Base-by-base conservation (phyloP, 2,888 invertebrate genomes). In the Trypoxylon attenuatum region DNA sequence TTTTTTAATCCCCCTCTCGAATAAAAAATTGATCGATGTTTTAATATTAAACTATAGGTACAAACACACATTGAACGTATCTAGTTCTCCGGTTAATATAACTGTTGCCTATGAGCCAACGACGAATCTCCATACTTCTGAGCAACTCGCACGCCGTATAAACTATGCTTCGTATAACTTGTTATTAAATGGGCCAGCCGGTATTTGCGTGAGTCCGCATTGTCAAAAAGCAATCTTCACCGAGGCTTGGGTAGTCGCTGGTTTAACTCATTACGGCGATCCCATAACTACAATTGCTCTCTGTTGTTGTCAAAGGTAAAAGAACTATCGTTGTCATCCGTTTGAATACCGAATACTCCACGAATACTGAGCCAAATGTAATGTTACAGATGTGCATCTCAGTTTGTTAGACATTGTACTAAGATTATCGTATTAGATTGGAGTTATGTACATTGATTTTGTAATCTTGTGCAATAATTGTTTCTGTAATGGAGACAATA, bases 221-320 rank as follows among this genome's bases (percentile, higher is more conserved):
- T 85, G 85, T 54, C 77, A 79, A 52, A 76, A 82, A 52, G 80
- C 84, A 33, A 84, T 85, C 46, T 85, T 85, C 54, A 84, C 85
- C 22, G 85, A 85, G 73, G 76, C 83, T 29, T 85, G 84, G 84
- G 59, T 83, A n/a, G 67, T 79, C 42, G 67, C 78, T 51, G 82
- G 81, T 25, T 47, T 72, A 23, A 67, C 59, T 10, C 68, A 65
- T 50, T 60, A 72, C 15, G 56, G 53, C 42, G 73, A 79, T 41
- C 57, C 67, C 13, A 64, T 81, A 65, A 77, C 78, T 59, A 79
- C 79, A 38, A 68, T 82, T 49, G 78, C 78, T 41, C 67, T 82
- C 47, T 82, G 79, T 27, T 85, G 85, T 53, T 77, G 78, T 45
- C 79, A 73, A 70, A 84, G 78, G 83, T 84, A 80, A 71, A n/a